A percentile compares a stretch with the other conserved stretches of the same genome.
Conservation (phyloP, 2,113 vertebrate genomes). For the Aphyosemion australe region DNA sequence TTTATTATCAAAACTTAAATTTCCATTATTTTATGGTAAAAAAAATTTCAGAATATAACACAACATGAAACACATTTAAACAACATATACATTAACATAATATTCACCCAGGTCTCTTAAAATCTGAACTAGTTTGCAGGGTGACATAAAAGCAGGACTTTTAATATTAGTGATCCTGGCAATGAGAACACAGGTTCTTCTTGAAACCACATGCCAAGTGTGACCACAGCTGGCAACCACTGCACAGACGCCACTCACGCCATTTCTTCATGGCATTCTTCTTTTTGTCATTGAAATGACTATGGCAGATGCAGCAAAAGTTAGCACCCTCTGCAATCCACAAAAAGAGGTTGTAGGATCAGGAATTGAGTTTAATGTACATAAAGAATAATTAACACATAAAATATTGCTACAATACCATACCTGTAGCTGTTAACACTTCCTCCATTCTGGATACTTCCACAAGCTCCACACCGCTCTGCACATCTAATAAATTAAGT, state of each 20-base stretch:
- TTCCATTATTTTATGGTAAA: too few species aligned
- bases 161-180: not conserved
- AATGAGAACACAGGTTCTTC: not conserved
- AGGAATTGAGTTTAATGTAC: not conserved
- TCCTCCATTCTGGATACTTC: not conserved
- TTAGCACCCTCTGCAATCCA: not conserved
- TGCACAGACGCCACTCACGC: not conserved
- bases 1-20: too few species aligned
- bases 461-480: not conserved
- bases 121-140: not conserved
- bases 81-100: too few species aligned
- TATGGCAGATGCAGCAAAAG: not conserved
- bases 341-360: not conserved
- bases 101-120: too few species aligned
- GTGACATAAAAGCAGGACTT: not conserved
- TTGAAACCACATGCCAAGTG: not conserved
- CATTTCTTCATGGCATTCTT: not conserved
- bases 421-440: not conserved
- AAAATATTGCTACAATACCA: not conserved
- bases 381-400: not conserved
- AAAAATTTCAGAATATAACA: too few species aligned
- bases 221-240: not conserved
- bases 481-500: not conserved
- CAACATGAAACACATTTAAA: too few species aligned
- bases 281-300: not conserved